Base-by-base conservation (phyloP, 64 coral and sea anemone genomes). In the Dendronephthya gigantea region DNA sequence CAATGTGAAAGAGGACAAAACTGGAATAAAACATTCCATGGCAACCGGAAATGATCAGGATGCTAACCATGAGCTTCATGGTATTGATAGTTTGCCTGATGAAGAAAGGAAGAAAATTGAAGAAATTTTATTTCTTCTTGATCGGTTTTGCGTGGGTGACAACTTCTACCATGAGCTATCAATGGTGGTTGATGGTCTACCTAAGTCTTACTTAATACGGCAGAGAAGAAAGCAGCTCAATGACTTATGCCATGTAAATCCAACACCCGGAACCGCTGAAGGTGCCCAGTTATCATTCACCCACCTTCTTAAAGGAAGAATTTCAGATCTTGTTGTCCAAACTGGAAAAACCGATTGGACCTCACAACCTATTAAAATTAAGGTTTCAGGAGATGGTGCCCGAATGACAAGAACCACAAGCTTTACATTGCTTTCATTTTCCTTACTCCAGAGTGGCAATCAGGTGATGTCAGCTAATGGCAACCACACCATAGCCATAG, bases 191-290 rank as follows among this genome's bases (percentile, higher is more conserved):
- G 31, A 81, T 82, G 75, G 33, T 10, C 33, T 88, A 19, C 87
- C 87, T 34, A 88, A 52, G 45, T 88, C 74, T 36, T 88, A 88
- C 35, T 31, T 88, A 34, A 83, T 88, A 1, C 50, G 58, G 50
- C 87, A 88, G 55, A 68, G 55, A 16, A 16, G 58, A 39, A n/a
- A 50, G 5, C 72, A 79, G 17, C 72, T 79, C 11, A 79, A 79
- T 39, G 10, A 79, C 31, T 11, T 79, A 39, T 79, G 36, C 29
- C 72, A 79, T 79, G 36, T 79, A 8, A 79, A 8, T 19, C 36
- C 72, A 34, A 79, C 72, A 79, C 72, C 72, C 4, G 72, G 72
- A 62, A 62, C 19, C 19, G 55, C 10, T 22, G 17, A 62, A 62
- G 55, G 55, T 62, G 55, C 55, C 10, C 55, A 62, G 17, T 13